Percentiles rank a stretch among this genome's conserved stretches.
These are phyloP conservation scores for Helicoverpa armigera DNA, from an alignment of 1,140 invertebrate genomes.

Conservation along the genomic window DNA sequence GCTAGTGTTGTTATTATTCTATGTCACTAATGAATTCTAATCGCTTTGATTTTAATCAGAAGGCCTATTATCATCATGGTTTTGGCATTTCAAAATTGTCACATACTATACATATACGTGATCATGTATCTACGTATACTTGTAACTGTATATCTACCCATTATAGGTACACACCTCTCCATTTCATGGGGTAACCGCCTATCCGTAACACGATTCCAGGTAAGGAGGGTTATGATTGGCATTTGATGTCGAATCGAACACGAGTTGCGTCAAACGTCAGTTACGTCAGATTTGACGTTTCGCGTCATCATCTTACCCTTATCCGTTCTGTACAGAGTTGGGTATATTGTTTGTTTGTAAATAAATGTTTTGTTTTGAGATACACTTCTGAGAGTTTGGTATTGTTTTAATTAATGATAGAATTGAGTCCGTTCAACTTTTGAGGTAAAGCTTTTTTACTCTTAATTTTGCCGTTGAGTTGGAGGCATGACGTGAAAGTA, in stretches of 20 bases:
- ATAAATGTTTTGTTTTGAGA: constrained; percentile 7
- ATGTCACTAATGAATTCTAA: too few species aligned
- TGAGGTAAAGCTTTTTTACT: too few species aligned
- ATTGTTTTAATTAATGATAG: not conserved
- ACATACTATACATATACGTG: too few species aligned
- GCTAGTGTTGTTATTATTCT: too few species aligned
- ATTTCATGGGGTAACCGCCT: constrained; percentile 4
- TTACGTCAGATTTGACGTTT: constrained; percentile 2
- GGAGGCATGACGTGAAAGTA: too few species aligned
- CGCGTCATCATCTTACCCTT: not conserved
- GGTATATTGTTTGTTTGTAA: constrained; percentile 1
- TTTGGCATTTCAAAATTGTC: too few species aligned
- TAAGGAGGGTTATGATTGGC: constrained; percentile 33
- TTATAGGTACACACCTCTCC: not conserved
- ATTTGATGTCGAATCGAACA: constrained; percentile 39
- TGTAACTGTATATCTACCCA: too few species aligned
- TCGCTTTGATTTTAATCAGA: too few species aligned
- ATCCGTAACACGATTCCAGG: constrained; percentile 20
- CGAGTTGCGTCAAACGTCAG: not conserved
- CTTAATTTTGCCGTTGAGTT: too few species aligned
- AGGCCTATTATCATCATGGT: too few species aligned
- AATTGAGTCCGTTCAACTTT: too few species aligned
- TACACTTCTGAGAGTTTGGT: not conserved
- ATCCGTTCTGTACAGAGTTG: not conserved
- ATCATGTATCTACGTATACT: too few species aligned